Evolutionary conservation across 2,888 invertebrate genomes (phyloP), one percentile per base, ranked within the genome.

Genomic region (Monochamus alternatus): DNA sequence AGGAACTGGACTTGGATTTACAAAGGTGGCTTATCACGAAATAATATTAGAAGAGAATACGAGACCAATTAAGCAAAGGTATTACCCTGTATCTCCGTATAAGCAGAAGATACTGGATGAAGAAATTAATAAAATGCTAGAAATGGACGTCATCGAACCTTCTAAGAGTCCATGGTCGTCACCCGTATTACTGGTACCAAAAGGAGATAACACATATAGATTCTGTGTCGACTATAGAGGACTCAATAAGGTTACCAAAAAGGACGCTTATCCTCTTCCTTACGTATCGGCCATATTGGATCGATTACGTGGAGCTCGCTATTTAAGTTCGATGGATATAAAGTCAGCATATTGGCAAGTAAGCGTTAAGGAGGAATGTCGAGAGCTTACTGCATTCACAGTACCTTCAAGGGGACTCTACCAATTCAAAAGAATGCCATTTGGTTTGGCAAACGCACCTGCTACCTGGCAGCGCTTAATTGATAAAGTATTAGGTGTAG

Each of bases 381-480:
- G 72, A 52, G 72, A 77, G 22, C 70, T 44, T 32, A 74, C 73
- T 7, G 66, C 71, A 5, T 76, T 74, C 43, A 74, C 74, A 55
- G 65, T 75, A 3, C 63, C 63, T 1, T 31, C 52, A 32, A 30
- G 44, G 12, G 62, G 62, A 5, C 30, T 77, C 2, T 78, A 63
- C 58, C 75, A 76, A 55, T 79, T 76, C 22, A 71, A 62, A n/a
- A 14, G 76, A n/a, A 60, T 79, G 65, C 73, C 74, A 0, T 79
- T 75, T 44, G 70, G 76, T 3, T 44, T 71, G 5, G 47, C 59
- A 22, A 73, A 73, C 44, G 22, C 62, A 5, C 73, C 78, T 2
- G 69, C 55, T 3, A 76, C 75, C 14, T 77, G 75, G 73, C 75
- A 74, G 32, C 14, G 77, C 22, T 8, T 75, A 5, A 66, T 77